Percentiles rank a stretch among this genome's conserved stretches.
These are phyloP conservation scores for Drosophila kanekoi DNA, from an alignment of 2,888 invertebrate genomes.

Conservation along the genomic window DNA sequence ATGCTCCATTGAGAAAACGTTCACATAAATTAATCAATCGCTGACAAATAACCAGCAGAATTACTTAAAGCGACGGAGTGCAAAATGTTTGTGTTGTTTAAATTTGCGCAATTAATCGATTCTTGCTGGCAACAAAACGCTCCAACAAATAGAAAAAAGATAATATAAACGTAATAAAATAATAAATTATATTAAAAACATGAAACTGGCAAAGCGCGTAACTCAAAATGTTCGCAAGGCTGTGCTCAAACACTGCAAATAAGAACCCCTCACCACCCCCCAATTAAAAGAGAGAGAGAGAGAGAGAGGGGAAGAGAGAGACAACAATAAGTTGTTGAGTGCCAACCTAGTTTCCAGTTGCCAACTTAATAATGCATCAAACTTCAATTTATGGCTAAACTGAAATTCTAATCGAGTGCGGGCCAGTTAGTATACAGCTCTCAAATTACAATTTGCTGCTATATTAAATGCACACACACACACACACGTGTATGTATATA, in stretches of 20 bases:
- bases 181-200: constrained; percentile 24
- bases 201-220: constrained; percentile 36
- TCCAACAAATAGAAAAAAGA: constrained; percentile 18
- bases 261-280: neutral
- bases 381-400: constrained; percentile 66
- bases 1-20: neutral
- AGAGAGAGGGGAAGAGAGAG: neutral
- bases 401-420: constrained; percentile 70
- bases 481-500: constrained; percentile 7
- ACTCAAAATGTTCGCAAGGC: constrained; percentile 23
- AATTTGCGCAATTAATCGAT: constrained; percentile 74
- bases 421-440: constrained; percentile 47
- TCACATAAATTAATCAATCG: constrained; percentile 73
- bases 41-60: constrained; percentile 77
- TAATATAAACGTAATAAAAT: constrained; percentile 10
- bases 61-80: constrained; percentile 60
- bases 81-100: constrained; percentile 45
- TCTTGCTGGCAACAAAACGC: constrained; percentile 61
- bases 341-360: constrained; percentile 64
- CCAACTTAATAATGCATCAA: constrained; percentile 59
- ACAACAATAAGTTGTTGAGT: constrained; percentile 39
- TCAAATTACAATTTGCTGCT: constrained; percentile 69
- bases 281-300: neutral
- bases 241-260: neutral
- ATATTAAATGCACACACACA: constrained; percentile 54